Conservation (phyloP, 1,140 invertebrate species). For the Leucophenga varia region DNA sequence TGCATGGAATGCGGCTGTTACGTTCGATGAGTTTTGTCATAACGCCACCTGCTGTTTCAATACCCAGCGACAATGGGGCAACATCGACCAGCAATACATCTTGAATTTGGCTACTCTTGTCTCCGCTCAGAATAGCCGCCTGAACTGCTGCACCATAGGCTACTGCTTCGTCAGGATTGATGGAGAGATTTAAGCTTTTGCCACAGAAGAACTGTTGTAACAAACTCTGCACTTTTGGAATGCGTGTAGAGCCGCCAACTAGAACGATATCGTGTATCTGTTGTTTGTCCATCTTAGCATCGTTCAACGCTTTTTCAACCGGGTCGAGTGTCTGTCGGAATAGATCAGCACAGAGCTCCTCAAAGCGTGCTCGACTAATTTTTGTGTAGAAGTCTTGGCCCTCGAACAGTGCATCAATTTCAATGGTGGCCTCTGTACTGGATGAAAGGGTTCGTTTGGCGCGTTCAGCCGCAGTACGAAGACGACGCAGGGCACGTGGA, state of each 20-base stretch:
- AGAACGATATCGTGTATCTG: constrained; percentile 66
- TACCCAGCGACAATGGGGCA: constrained; percentile 61
- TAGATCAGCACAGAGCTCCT: constrained; percentile 83
- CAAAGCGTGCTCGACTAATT: constrained; percentile 78
- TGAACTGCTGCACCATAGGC: constrained; percentile 73
- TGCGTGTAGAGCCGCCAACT: constrained; percentile 66
- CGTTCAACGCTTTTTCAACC: constrained; percentile 71
- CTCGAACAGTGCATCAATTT: constrained; percentile 72
- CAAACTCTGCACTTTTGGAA: constrained; percentile 66
- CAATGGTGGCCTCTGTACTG: constrained; percentile 67
- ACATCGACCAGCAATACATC: constrained; percentile 62
- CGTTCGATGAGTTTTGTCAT: constrained; percentile 68
- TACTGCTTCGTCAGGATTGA: constrained; percentile 77
- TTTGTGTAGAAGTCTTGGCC: constrained; percentile 83
- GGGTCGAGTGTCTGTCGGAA: constrained; percentile 68
- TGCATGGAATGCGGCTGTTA: constrained; percentile 66
- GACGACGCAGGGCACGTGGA: constrained; percentile 71
- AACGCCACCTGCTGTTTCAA: constrained; percentile 63
- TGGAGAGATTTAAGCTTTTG: constrained; percentile 67
- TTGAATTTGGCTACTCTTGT: constrained; percentile 57
- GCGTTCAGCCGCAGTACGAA: constrained; percentile 73
- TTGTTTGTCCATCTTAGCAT: constrained; percentile 73
- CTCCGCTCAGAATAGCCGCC: constrained; percentile 70
- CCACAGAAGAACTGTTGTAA: constrained; percentile 65
- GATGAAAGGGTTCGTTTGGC: constrained; percentile 68